Percentiles rank a stretch among this genome's conserved stretches.
These are phyloP conservation scores for Chrysaora quinquecirrha DNA, from an alignment of 30 jellyfish, hydroid and myxozoan genomes.

Conservation along the genomic window DNA sequence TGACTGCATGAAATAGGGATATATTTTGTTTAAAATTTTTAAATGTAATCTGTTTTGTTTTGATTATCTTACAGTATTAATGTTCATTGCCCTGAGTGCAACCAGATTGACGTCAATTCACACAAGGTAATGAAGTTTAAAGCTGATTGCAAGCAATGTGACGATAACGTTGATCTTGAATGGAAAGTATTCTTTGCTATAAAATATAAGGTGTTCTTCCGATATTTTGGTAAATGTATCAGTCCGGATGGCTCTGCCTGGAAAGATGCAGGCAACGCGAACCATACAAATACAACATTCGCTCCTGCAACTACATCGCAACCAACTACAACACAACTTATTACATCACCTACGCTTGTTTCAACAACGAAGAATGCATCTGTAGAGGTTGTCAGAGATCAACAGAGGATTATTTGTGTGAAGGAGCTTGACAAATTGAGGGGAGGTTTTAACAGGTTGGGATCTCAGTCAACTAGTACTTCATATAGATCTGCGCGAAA, in stretches of 20 bases:
- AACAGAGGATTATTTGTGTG: neutral
- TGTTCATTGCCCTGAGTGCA: conserved; percentile 49
- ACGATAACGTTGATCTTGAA: conserved; percentile 3
- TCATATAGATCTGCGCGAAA: neutral
- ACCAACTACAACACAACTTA: neutral
- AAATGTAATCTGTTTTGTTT: neutral
- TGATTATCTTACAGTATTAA: conserved; percentile 20
- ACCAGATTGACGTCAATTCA: conserved; percentile 35
- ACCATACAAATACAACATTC: conserved; percentile 34
- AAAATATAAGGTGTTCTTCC: conserved; percentile 19
- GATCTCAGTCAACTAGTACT: neutral
- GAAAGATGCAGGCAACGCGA: conserved; percentile 18
- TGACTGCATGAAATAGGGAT: too few relatives aligned
- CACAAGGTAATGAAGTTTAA: conserved; percentile 27
- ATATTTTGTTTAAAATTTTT: too few relatives aligned
- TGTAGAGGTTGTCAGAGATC: neutral
- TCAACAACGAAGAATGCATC: neutral
- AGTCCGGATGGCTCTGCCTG: conserved; percentile 71
- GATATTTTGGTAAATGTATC: conserved; percentile 43
- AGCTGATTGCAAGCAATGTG: conserved; percentile 47
- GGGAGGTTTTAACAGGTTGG: neutral
- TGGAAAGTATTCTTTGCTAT: conserved; percentile 50
- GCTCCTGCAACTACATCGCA: conserved; percentile 13
- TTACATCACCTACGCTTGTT: neutral
- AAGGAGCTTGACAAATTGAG: neutral